phyloP scores from a whole-genome alignment of 2,113 vertebrate species.

The Gambusia affinis region DNA sequence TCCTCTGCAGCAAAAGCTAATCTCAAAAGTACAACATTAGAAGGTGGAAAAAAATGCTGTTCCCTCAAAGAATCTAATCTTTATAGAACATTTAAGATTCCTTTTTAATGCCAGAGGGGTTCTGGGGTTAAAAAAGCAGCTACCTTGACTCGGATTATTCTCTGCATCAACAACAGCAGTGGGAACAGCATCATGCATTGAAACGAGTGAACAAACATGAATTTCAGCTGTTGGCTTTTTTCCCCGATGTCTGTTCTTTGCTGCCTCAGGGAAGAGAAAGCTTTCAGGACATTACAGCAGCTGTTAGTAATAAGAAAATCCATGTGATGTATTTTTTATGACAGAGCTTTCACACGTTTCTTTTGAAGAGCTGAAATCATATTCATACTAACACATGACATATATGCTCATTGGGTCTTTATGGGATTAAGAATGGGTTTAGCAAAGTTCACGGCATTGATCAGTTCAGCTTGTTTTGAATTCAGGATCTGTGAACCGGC shows the following conservation, averaged over 20 bases:
- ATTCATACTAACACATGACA: background rate
- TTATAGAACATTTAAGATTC: constrained; percentile 1
- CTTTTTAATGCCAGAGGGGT: constrained; percentile 1
- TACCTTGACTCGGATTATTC: constrained; percentile 46
- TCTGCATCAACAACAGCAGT: constrained; percentile 27
- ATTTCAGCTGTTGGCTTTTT: constrained; percentile 37
- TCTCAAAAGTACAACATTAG: constrained; percentile 26
- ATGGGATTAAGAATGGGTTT: background rate
- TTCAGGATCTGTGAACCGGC: constrained; percentile 32
- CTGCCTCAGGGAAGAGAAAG: constrained; percentile 42
- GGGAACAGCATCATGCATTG: constrained; percentile 22
- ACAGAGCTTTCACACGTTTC: constrained; percentile 8
- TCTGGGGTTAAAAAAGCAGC: background rate
- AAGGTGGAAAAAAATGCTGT: constrained; percentile 4
- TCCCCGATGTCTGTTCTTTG: constrained; percentile 40
- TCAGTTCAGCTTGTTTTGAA: constrained; percentile 34
- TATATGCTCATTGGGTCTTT: background rate
- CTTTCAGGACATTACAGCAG: constrained; percentile 18
- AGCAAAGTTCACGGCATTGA: constrained; percentile 37
- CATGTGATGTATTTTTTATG: constrained; percentile 28
- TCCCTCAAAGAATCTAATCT: constrained; percentile 13
- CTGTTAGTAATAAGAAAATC: constrained; percentile 38
- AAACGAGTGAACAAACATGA: constrained; percentile 43
- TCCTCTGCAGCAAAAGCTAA: constrained; percentile 18
- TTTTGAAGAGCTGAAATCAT: background rate